Evolutionary conservation across 2,888 invertebrate genomes (phyloP).

Genomic region (Silvanus unidentatus): DNA sequence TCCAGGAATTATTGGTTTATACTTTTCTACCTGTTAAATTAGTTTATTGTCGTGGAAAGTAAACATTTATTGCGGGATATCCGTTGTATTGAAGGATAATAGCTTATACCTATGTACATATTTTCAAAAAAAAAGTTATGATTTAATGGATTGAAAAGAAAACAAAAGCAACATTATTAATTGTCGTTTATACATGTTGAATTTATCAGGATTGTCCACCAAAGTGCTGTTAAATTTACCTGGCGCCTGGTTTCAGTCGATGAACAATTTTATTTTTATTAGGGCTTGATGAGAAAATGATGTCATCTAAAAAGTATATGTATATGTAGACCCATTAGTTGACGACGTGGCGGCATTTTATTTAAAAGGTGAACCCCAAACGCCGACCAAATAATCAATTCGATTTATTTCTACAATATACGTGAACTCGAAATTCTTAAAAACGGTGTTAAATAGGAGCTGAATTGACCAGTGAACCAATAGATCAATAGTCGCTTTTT

Average conservation of each 20-base stretch:
- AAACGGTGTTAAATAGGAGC: too few species aligned
- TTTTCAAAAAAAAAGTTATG: too few species aligned
- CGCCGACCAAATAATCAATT: slow-evolving; percentile 16
- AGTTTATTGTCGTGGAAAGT: slow-evolving; percentile 1
- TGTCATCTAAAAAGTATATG: slow-evolving; percentile 43
- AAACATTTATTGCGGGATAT: too few species aligned
- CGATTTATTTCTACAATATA: neutral
- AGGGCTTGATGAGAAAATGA: slow-evolving; percentile 46
- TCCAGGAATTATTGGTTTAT: slow-evolving; percentile 9
- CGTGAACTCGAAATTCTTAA: neutral
- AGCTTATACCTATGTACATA: too few species aligned
- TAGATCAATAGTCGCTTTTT: too few species aligned
- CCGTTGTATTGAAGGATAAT: too few species aligned
- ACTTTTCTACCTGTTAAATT: slow-evolving; percentile 14
- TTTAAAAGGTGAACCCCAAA: slow-evolving; percentile 9
- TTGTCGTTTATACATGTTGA: too few species aligned
- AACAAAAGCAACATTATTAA: too few species aligned
- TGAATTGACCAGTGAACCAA: too few species aligned
- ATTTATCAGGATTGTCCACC: too few species aligned
- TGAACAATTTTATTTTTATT: slow-evolving; percentile 43
- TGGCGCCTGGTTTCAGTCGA: slow-evolving; percentile 32
- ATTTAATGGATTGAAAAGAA: too few species aligned
- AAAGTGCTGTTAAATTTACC: slow-evolving; percentile 27
- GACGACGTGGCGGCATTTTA: slow-evolving; percentile 33
- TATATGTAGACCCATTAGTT: slow-evolving; percentile 43